Conservation (phyloP, 2,888 invertebrate species). For the Scotopteryx bipunctaria region DNA sequence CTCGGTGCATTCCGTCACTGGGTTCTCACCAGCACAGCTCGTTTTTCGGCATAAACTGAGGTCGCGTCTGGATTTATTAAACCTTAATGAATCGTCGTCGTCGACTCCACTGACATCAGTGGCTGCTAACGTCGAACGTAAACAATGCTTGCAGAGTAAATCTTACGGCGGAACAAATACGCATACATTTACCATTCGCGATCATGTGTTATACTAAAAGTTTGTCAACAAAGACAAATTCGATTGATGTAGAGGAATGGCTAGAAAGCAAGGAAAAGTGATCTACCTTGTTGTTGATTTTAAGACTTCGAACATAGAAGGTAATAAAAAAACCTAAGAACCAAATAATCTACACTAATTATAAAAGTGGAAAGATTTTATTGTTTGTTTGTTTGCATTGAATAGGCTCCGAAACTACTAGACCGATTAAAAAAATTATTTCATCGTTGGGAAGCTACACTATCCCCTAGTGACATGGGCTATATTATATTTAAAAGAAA, state of each 20-base stretch:
- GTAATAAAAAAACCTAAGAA: neutral
- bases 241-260: constrained; percentile 3
- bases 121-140: constrained; percentile 6
- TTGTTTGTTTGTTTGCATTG: too few relatives aligned
- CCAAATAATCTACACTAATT: constrained; percentile 10
- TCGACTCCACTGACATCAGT: neutral
- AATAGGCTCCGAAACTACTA: too few relatives aligned
- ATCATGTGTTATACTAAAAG: neutral
- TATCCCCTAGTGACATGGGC: too few relatives aligned
- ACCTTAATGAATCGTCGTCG: neutral
- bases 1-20: constrained; percentile 27
- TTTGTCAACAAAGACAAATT: neutral
- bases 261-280: constrained; percentile 4
- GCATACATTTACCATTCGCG: neutral
- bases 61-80: constrained; percentile 23
- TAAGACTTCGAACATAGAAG: neutral
- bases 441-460: too few relatives aligned
- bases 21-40: constrained; percentile 33
- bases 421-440: too few relatives aligned
- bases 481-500: too few relatives aligned
- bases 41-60: constrained; percentile 26
- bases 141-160: constrained; percentile 28
- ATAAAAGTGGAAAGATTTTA: neutral
- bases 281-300: neutral
- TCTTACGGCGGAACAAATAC: constrained; percentile 18